phyloP scores from a whole-genome alignment of 2,888 invertebrate genomes.

The Isoperla grammatica region DNA sequence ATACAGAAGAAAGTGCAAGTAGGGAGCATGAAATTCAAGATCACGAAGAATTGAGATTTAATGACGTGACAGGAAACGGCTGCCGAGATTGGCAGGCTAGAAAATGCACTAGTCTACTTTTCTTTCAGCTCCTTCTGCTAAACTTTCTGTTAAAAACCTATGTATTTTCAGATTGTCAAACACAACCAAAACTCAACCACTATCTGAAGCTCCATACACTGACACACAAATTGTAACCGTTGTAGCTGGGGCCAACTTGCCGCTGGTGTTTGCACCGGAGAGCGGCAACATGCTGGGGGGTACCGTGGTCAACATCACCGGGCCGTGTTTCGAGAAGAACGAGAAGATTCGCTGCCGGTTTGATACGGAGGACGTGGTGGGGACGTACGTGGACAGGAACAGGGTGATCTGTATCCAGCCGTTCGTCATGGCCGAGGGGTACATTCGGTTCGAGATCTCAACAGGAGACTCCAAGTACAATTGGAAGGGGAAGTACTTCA shows the following conservation, averaged over 20 bases:
- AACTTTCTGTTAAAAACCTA: no score
- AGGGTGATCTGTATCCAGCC: conserved; percentile 89
- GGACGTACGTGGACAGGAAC: conserved; percentile 70
- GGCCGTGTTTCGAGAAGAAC: conserved; percentile 79
- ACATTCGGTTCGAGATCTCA: conserved; percentile 79
- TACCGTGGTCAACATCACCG: conserved; percentile 92
- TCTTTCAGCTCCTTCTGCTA: no score
- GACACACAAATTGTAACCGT: no score
- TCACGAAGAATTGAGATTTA: no score
- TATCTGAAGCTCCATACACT: no score
- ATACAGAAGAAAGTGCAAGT: no score
- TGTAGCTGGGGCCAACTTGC: conserved; percentile 72
- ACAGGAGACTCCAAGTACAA: conserved; percentile 71
- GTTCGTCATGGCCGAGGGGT: conserved; percentile 78
- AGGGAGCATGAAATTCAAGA: no score
- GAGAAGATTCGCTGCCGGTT: conserved; percentile 77
- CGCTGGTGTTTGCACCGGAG: conserved; percentile 85
- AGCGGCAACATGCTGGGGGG: conserved; percentile 98
- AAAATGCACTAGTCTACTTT: no score
- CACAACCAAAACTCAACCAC: no score
- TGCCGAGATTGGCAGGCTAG: no score
- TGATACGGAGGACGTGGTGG: conserved; percentile 72
- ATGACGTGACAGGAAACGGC: no score
- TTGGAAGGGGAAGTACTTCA: conserved; percentile 87
- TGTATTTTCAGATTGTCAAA: no score